Percentiles rank a stretch among this genome's conserved stretches.
Conservation (phyloP, 2,113 vertebrate genomes). For the Pseudolaguvia tuberculata region DNA sequence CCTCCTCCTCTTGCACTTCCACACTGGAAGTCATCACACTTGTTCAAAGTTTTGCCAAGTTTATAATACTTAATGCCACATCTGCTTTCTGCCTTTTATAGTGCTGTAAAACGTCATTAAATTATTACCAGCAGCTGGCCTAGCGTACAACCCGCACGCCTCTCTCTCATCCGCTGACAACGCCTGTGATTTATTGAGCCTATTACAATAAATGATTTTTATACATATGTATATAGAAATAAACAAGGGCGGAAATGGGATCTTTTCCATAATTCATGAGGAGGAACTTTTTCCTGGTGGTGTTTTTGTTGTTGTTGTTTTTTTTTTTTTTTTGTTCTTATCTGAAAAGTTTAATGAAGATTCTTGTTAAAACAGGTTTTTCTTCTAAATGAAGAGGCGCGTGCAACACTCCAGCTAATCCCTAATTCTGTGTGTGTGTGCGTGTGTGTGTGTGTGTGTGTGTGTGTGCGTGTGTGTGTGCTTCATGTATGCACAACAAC, state of each 20-base stretch:
- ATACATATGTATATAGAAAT: slow-evolving; percentile 77
- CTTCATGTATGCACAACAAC: not conserved
- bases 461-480: not conserved
- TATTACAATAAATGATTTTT: slow-evolving; percentile 82
- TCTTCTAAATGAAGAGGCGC: slow-evolving; percentile 12
- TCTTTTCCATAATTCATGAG: slow-evolving; percentile 74
- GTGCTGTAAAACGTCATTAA: slow-evolving; percentile 84
- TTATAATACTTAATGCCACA: slow-evolving; percentile 99
- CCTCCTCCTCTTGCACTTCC: slow-evolving; percentile 73
- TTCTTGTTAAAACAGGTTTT: slow-evolving; percentile 12
- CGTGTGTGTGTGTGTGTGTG: not conserved
- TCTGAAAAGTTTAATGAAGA: slow-evolving; percentile 10
- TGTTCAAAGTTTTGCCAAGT: slow-evolving; percentile 99
- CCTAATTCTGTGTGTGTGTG: not conserved
- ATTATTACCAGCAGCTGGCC: slow-evolving; percentile 82
- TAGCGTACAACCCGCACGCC: slow-evolving; percentile 71
- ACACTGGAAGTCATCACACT: slow-evolving; percentile 89
- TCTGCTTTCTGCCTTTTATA: slow-evolving; percentile 85
- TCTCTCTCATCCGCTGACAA: slow-evolving; percentile 72
- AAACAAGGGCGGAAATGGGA: slow-evolving; percentile 71
- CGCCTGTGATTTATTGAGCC: slow-evolving; percentile 76
- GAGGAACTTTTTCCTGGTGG: slow-evolving; percentile 42
- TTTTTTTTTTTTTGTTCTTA: not conserved
- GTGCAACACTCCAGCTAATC: slow-evolving; percentile 8
- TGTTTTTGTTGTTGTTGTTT: not conserved